Base-by-base conservation (phyloP, 2,113 vertebrate genomes). In the Archilochus colubris region DNA sequence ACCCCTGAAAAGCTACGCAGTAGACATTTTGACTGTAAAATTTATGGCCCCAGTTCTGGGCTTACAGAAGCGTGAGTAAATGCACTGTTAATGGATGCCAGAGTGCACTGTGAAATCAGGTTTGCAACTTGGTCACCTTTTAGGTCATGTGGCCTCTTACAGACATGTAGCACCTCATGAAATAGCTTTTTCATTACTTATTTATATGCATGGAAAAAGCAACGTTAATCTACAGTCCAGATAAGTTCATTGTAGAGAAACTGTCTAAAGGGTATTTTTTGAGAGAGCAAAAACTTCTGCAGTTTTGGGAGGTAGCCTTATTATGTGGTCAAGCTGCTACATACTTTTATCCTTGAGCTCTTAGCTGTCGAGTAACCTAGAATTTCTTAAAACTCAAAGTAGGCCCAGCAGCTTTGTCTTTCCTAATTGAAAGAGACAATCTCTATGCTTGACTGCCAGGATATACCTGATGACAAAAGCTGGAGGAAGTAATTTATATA, bases 181-280 rank as follows among this genome's bases (percentile, higher is more conserved):
- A 2, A 17, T 93, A 62, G 90, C 55, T 91, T 90, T 95, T 80
- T 62, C 55, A 7, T 95, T 90, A 80, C 70, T 96, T 95, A 95
- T 95, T 96, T 88, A 95, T 94, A 59, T 63, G 31, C 5, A 33
- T 59, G n/a, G 67, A 74, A 77, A 88, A 62, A 91, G 51, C 9
- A 4, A 73, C 82, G 89, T 46, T 6, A 73, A 66, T 70, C n/a
- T 72, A 27, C 5, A 20, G 28, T 36, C 51, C n/a, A 40, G n/a
- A 59, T 61, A 66, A 89, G 13, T 76, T 46, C 46, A 24, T 50
- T 36, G 30, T 57, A 66, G 40, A 73, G 59, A 50, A 88, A 68
- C 16, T 58, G 36, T 6, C 1, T 17, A 14, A 44, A 53, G 22
- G 46, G 3, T 53, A 3, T 18, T 18, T 84, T 86, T 20, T 50